Evolutionary conservation across 2,113 vertebrate species (phyloP).

Genomic region (Microcebus ravelobensis): DNA sequence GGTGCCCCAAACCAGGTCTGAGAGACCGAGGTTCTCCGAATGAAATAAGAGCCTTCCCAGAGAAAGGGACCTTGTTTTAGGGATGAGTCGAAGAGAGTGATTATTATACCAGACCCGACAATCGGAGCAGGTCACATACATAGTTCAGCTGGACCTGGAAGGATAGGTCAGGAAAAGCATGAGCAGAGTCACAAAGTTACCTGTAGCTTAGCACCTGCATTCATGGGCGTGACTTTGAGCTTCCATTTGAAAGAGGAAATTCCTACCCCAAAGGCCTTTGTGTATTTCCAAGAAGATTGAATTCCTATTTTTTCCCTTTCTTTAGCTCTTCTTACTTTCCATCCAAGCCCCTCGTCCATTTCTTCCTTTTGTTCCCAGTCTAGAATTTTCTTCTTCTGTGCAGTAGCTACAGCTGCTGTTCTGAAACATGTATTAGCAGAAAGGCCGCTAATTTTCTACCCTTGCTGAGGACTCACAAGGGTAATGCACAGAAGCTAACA

Average conservation of each 20-base stretch:
- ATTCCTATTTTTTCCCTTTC: accelerated
- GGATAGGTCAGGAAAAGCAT: no score
- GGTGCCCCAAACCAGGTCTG: background rate
- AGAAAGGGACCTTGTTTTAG: background rate
- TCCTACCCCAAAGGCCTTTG: background rate
- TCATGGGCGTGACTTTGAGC: background rate
- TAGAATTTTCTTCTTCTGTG: background rate
- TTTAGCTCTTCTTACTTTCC: background rate
- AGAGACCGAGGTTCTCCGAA: background rate
- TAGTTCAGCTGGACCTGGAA: background rate
- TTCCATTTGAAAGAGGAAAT: background rate
- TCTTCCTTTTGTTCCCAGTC: background rate
- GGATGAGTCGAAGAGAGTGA: background rate
- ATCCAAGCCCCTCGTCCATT: background rate
- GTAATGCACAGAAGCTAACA: background rate
- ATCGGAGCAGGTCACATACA: background rate
- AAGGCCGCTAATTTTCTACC: background rate
- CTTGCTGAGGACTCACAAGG: background rate
- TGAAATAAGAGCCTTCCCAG: background rate
- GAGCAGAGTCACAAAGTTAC: background rate
- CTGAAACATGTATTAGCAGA: background rate
- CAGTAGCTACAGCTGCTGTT: background rate
- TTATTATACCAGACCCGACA: background rate
- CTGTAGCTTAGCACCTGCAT: no score
- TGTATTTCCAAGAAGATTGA: background rate